Conservation (phyloP, 2,113 vertebrate genomes). For the Semnornis frantzii region DNA sequence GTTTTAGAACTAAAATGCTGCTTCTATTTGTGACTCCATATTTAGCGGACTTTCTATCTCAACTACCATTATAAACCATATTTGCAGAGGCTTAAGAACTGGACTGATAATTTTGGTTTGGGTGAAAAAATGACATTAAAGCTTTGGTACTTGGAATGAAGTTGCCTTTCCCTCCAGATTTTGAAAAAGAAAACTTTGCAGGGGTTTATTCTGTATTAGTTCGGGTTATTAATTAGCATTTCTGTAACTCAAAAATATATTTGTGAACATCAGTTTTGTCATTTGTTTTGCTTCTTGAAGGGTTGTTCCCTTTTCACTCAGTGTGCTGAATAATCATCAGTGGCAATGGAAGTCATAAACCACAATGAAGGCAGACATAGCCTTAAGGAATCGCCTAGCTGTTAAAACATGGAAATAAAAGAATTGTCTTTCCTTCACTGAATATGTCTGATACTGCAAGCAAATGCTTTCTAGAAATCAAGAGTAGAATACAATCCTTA, state of each 20-base stretch:
- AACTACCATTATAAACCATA: not conserved
- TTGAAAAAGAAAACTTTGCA: not conserved
- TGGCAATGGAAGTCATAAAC: not conserved
- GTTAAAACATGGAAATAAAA: not conserved
- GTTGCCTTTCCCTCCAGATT: not conserved
- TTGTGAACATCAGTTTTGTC: not conserved
- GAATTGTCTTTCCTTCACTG: not conserved
- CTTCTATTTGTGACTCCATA: not conserved
- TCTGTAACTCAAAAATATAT: not conserved
- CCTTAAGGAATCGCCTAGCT: not conserved
- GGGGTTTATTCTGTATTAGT: not conserved
- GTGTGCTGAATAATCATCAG: not conserved
- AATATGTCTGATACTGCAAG: not conserved
- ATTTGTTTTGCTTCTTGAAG: not conserved
- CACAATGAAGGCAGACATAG: not conserved
- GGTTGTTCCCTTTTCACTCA: not conserved
- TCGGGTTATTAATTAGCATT: not conserved
- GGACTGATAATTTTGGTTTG: not conserved
- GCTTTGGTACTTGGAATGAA: not conserved
- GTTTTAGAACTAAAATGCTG: not conserved
- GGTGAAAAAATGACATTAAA: not conserved
- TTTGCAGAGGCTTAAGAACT: not conserved
- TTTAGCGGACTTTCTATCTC: not conserved
- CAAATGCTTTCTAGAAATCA: not conserved
- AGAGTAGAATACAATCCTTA: not conserved